Evolutionary conservation across 2,113 vertebrate genomes (phyloP), one percentile per base, ranked within the genome.

Genomic region (Electrona antarctica): DNA sequence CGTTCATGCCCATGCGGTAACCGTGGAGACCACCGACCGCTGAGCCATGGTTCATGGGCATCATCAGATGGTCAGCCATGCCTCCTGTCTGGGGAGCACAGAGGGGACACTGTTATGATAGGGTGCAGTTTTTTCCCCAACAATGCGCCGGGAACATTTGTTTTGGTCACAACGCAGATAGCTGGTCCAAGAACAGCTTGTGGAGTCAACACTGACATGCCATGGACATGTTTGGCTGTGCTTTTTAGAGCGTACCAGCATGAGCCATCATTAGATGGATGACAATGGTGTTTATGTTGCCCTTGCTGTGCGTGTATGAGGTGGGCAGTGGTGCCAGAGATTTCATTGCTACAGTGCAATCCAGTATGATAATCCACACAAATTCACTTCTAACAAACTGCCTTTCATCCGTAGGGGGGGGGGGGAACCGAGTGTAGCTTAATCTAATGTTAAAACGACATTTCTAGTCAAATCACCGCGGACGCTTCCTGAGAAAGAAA

Each of bases 61-160:
- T 95, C 96, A 98, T 95, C 93, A 98, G 93, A 80, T 97, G 97
- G 85, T 98, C 97, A 1, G 95, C 95, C 96, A 99, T 98, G 73
- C 79, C 87, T 83, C 90, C 89, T 90, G 83, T 80, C 78, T 84
- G 56, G 5, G 21, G 59, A 69, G 56, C 69, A 74, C 68, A 86
- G 77, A 78, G 71, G 70, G 85, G 66, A 88, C 48, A 61, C 64
- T 21, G 60, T 71, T 89, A 76, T 41, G 58, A 48, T 7, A 8
- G 81, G 68, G 2, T 4, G 4, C 33, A 8, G 28, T 50, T 60
- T 13, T 13, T 8, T 2, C 21, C 21, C 21, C 61, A 69, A 76
- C 50, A 68, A 74, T 21, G 47, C 49, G 57, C 28, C 14, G 56
- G 62, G 14, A 41, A 78, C 29, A 54, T 69, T 68, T 66, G 70